These are phyloP conservation scores for Cinclus mexicanus DNA, from an alignment of 2,113 vertebrate genomes.

Conservation along the genomic window DNA sequence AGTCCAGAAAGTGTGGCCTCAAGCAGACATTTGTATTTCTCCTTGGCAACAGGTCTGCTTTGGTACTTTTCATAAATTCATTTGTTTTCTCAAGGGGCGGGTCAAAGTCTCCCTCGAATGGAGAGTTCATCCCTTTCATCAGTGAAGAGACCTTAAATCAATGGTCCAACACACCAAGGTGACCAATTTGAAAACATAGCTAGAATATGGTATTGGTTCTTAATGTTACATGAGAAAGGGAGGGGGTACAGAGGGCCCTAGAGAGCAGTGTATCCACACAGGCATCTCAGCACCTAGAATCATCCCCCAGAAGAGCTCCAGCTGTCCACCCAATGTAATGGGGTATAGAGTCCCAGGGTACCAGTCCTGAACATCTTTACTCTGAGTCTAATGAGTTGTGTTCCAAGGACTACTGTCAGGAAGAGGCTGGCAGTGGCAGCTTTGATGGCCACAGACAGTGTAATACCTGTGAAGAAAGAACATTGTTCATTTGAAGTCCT, in stretches of 20 bases:
- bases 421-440: not conserved
- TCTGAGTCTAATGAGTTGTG: not conserved
- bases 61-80: not conserved
- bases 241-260: not conserved
- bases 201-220: not conserved
- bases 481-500: not conserved
- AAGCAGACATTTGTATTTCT: not conserved
- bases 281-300: not conserved
- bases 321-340: not conserved
- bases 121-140: not conserved
- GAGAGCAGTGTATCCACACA: not conserved
- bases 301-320: not conserved
- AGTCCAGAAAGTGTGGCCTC: not conserved
- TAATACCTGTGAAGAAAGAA: not conserved
- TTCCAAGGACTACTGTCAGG: not conserved
- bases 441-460: not conserved
- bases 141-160: not conserved
- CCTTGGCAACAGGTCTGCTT: not conserved
- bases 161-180: not conserved
- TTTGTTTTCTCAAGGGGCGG: not conserved
- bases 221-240: not conserved
- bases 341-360: not conserved
- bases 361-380: not conserved
- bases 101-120: not conserved
- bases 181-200: not conserved